Percentiles rank a stretch among this genome's conserved stretches.
These are phyloP conservation scores for Trilocha varians DNA, from an alignment of 2,888 invertebrate species.

Conservation along the genomic window DNA sequence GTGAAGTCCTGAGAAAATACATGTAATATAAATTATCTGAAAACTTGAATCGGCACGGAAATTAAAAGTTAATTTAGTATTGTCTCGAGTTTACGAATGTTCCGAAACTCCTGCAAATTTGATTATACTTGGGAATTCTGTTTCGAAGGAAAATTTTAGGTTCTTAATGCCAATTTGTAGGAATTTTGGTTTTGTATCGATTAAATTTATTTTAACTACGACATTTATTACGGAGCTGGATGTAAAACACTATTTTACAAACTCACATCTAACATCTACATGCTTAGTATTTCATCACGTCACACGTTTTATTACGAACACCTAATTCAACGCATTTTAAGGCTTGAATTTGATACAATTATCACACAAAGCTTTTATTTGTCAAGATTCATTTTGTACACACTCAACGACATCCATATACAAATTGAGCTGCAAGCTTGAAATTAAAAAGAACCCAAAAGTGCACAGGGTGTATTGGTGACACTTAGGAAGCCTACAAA, in stretches of 20 bases:
- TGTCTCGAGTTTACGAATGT: not conserved
- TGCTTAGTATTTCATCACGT: conserved; percentile 22
- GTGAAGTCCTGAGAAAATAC: conserved; percentile 87
- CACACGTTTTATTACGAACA: not conserved
- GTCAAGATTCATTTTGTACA: conserved; percentile 16
- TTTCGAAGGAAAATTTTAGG: too few relatives aligned
- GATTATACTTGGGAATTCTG: too few relatives aligned
- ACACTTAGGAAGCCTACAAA: conserved; percentile 35
- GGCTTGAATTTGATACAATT: not conserved
- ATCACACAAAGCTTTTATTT: not conserved
- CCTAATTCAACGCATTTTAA: not conserved
- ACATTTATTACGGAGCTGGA: not conserved
- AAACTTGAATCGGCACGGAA: not conserved
- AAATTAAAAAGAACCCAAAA: conserved; percentile 33
- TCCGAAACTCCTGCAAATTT: not conserved
- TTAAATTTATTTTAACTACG: too few relatives aligned
- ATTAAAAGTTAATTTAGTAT: not conserved
- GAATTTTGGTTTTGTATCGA: too few relatives aligned
- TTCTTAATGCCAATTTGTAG: too few relatives aligned
- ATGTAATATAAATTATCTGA: not conserved
- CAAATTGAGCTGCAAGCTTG: conserved; percentile 52
- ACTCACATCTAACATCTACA: conserved; percentile 45
- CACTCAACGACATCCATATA: conserved; percentile 49
- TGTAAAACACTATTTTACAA: not conserved
- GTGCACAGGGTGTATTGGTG: conserved; percentile 47